Evolutionary conservation across 1,140 invertebrate genomes (phyloP), one percentile per base, ranked within the genome.

Genomic region (Eriocheir sinensis): DNA sequence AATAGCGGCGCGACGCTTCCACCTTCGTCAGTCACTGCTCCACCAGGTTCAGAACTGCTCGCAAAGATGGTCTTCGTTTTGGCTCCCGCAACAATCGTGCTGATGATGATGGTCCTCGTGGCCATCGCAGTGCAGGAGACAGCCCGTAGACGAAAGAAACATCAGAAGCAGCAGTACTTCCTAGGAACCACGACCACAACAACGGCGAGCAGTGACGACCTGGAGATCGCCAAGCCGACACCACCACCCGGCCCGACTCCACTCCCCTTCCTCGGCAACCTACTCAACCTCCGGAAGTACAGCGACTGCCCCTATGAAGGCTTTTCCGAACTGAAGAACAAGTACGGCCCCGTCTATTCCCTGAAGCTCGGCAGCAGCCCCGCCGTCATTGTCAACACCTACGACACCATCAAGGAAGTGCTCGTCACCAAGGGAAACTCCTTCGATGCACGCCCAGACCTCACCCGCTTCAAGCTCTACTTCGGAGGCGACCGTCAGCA

Each of bases 381-480:
- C 32, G 98, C 98, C 96, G 97, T 98, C 4, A 97, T 99, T 21
- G 98, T 99, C 34, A 98, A 98, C 96, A 98, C 97, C 95, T 97
- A 98, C 96, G 97, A 97, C 3, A 96, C 98, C 21, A 98, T 99
- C 95, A 97, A 98, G 94, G 98, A 98, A 96, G 98, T 99, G 30
- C 97, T 99, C 27, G 98, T 98, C 96, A 97, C 98, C 94, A 98
- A 98, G 96, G 98, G 98, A 60, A 98, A 97, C 93, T 97, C 98
- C 95, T 98, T 99, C 96, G 98, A 98, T 2, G 98, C 98, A 8
- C 97, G 98, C 48, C 98, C 98, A 0, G 97, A 98, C 96, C 99
- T 98, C 96, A 96, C 98, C 44, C 97, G 98, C 96, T 98, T 98
- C 96, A 97, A 97, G 93, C 96, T 97, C 34, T 97, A 98, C 3